Conservation (phyloP, 2,888 invertebrate genomes). For the Bruchidius siliquastri region DNA sequence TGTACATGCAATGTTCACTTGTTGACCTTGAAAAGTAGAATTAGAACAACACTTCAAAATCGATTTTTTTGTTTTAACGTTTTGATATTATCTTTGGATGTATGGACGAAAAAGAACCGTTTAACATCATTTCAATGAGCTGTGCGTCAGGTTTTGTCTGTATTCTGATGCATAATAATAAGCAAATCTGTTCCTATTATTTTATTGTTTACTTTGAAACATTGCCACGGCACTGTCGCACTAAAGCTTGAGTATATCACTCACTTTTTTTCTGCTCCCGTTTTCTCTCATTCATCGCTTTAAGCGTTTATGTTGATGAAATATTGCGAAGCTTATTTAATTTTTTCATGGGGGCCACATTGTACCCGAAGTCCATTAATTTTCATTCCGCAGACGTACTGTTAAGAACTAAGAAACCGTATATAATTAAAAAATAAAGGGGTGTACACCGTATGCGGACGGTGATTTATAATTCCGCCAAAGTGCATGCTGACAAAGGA, state of each 20-base stretch:
- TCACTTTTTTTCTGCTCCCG: background rate
- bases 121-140: no score
- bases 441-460: background rate
- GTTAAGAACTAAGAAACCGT: background rate
- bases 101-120: no score
- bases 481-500: background rate
- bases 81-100: no score
- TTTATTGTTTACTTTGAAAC: background rate
- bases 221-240: background rate
- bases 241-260: background rate
- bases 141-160: no score
- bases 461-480: background rate
- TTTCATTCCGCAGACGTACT: background rate
- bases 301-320: background rate
- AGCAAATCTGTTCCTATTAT: no score
- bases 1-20: no score
- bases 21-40: no score
- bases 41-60: no score
- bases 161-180: no score
- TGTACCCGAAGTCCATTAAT: background rate
- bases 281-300: background rate
- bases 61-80: no score
- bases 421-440: background rate
- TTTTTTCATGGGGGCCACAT: background rate
- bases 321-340: background rate